Evolutionary conservation across 1,140 invertebrate genomes (phyloP), one percentile per base, ranked within the genome.

Genomic region (Colletes latitarsis): DNA sequence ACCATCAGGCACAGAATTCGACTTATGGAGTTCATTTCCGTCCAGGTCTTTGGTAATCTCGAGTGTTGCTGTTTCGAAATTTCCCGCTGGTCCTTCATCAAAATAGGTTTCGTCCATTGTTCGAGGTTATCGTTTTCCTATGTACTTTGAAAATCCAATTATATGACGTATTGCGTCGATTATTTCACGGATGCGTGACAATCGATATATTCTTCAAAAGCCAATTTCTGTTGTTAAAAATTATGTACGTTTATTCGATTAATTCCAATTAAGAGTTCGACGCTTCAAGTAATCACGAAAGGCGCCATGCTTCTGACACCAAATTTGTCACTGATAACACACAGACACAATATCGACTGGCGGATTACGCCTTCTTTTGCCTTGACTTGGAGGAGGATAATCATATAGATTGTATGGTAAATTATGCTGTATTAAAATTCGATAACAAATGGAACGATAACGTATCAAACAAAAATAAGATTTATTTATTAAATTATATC

Each of bases 1-100:
- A 78, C 67, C 74, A 46, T 6, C 0, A n/a, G 41, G 1, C 41
- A 14, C 5, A 39, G 46, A 19, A n/a, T 3, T 68, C 14, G 53
- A 19, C 63, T 21, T n/a, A 19, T 41, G 49, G 41, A 58, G 43
- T 57, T 85, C 60, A 58, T 70, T 75, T 8, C 60, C 66, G 46
- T 89, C 87, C 12, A 19, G n/a, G 70, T 89, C 82, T 46, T 89
- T 89, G 14, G 87, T 73, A 4, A 92, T 91, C 81, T 90, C 88
- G 52, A 91, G 64, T 5, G 90, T 91, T n/a, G 88, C 84, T 19
- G 57, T 88, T 64, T 91, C 89, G 77, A 91, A 92, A 84, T 86
- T 90, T 76, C 80, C 89, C 39, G 80, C 73, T 49, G 74, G 86
- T 46, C 86, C 90, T 15, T 92, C 91, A 21, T 91, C 90, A 58